phyloP scores from a whole-genome alignment of 2,888 invertebrate genomes.

The Anorthoa munda region DNA sequence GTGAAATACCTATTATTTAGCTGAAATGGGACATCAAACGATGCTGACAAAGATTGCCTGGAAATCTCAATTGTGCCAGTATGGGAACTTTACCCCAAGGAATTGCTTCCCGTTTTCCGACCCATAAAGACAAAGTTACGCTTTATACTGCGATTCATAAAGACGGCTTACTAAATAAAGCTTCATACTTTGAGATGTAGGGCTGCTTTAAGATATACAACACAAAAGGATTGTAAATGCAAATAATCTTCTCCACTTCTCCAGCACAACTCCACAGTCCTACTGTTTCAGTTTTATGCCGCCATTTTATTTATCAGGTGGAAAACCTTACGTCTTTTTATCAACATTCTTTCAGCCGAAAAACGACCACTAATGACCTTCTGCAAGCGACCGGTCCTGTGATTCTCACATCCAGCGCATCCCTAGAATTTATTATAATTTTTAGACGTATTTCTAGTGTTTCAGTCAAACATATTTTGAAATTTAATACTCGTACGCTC shows the following conservation, averaged over 20 bases:
- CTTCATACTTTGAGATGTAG: conserved; percentile 66
- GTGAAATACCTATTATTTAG: conserved; percentile 19
- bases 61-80: conserved; percentile 55
- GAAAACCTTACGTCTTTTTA: too few relatives aligned
- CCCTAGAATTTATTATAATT: not conserved
- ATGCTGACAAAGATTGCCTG: conserved; percentile 58
- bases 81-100: conserved; percentile 61
- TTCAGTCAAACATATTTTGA: too few relatives aligned
- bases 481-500: not conserved
- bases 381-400: too few relatives aligned
- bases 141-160: conserved; percentile 71
- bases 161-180: conserved; percentile 75
- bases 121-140: conserved; percentile 70
- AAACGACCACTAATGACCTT: too few relatives aligned
- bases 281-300: not conserved
- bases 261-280: not conserved
- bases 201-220: conserved; percentile 52
- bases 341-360: too few relatives aligned
- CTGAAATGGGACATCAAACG: conserved; percentile 57
- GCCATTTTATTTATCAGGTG: too few relatives aligned
- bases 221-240: not conserved
- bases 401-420: too few relatives aligned
- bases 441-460: not conserved
- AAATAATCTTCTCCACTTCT: not conserved
- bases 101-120: conserved; percentile 66